Base-by-base conservation (phyloP, 2,888 invertebrate genomes). In the Tethea ocularis region DNA sequence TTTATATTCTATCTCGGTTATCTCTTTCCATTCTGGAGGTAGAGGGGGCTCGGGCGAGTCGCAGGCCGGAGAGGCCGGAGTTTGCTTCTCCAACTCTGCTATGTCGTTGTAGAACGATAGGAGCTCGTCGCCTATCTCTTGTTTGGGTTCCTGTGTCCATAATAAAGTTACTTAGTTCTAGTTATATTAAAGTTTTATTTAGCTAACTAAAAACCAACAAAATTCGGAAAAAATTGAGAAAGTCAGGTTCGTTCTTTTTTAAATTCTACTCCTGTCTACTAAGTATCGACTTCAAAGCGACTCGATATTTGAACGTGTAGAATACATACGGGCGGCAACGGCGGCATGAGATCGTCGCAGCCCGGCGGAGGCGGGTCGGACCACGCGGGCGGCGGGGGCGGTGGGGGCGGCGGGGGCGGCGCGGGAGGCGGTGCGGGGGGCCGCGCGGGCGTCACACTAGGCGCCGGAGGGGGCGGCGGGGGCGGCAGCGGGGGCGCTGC, bases 81-180 rank as follows among this genome's bases (percentile, higher is more conserved):
- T 60, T 0, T 72, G 68, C 52, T 90, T 89, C 67, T 94, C 94
- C 1, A 94, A 63, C 54, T 91, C 87, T 0, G 94, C 94, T 26
- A 94, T 84, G 62, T 94, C 94, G 66, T 86, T 93, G 85, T 94
- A 94, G 84, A 94, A 94, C 0, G 93, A 94, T 23, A 87, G 82
- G 0, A 94, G 77, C 60, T 94, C 94, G 24, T 93, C 93, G 22
- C 90, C 88, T 15, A 94, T 89, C 60, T 88, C 89, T 60, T 83
- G 84, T 60, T 86, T 88, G 3, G 74, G 68, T 61, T 86, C 87
- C 74, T 81, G 75, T 58, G 56, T 62, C 41, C 36, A 33, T 33
- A n/a, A 7, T 1, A 8, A 29, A 29, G 29, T 5, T 29, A 29
- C 5, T 29, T 29, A 29, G 29, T 29, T 6, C 8, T n/a, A n/a